Percentiles rank a stretch among this genome's conserved stretches.
phyloP scores from a whole-genome alignment of 2,797 vertebrate genomes.

The Ciconia nigra region DNA sequence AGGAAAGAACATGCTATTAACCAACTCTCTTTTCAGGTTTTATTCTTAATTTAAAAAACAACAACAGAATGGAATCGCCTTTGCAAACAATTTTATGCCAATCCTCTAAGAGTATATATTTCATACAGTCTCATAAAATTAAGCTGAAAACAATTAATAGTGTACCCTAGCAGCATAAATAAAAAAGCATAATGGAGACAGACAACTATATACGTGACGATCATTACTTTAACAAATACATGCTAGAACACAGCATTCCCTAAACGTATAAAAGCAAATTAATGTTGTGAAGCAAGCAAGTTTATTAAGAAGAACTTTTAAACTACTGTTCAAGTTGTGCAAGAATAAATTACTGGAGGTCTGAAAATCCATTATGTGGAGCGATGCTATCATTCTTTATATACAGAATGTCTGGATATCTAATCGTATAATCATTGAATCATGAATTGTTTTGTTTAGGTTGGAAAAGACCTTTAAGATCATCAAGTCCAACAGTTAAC shows the following conservation, averaged over 20 bases:
- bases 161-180: background rate
- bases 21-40: background rate
- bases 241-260: background rate
- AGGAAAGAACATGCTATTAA: background rate
- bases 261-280: background rate
- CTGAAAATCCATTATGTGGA: background rate
- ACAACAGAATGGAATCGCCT: background rate
- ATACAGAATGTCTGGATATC: background rate
- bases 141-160: background rate
- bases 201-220: background rate
- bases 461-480: too few species aligned
- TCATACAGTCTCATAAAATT: background rate
- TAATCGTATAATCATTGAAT: background rate
- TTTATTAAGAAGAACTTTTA: background rate
- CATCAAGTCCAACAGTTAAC: too few species aligned
- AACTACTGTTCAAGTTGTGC: background rate
- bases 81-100: background rate
- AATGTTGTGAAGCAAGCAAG: background rate
- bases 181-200: background rate
- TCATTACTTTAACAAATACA: background rate
- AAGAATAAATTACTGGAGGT: background rate
- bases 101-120: background rate
- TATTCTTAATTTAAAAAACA: background rate
- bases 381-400: background rate
- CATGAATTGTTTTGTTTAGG: too few species aligned